A percentile compares a stretch with the other conserved stretches of the same genome.
These are phyloP conservation scores for Ascaphus truei DNA, from an alignment of 2,113 vertebrate species.

Conservation along the genomic window DNA sequence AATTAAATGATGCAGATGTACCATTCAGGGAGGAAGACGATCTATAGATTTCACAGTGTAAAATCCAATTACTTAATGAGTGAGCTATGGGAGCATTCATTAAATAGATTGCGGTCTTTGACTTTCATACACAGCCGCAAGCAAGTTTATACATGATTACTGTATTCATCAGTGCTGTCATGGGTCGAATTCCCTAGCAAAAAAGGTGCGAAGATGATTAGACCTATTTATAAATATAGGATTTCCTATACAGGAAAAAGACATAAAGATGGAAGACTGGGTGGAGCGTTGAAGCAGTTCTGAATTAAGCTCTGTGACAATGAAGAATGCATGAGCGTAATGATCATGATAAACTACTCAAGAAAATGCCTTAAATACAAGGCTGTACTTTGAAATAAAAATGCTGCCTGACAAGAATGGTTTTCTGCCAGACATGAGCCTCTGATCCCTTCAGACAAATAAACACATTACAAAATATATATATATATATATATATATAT, in stretches of 20 bases:
- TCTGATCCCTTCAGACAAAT: slow-evolving; percentile 31
- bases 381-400: neutral
- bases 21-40: no score
- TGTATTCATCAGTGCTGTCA: neutral
- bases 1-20: no score
- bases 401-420: neutral
- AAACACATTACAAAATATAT: slow-evolving; percentile 29
- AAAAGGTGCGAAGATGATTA: neutral
- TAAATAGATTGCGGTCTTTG: no score
- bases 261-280: neutral
- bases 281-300: neutral
- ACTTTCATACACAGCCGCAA: no score
- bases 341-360: slow-evolving; percentile 4
- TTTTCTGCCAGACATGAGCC: slow-evolving; percentile 10
- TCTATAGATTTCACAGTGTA: no score
- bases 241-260: neutral
- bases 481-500: no score
- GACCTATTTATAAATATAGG: neutral
- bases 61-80: no score
- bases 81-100: no score
- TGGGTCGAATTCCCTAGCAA: neutral
- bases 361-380: neutral
- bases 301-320: neutral
- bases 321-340: slow-evolving; percentile 10
- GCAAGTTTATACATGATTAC: neutral